Base-by-base conservation (phyloP, 2,888 invertebrate species). In the Branchellion lobata region DNA sequence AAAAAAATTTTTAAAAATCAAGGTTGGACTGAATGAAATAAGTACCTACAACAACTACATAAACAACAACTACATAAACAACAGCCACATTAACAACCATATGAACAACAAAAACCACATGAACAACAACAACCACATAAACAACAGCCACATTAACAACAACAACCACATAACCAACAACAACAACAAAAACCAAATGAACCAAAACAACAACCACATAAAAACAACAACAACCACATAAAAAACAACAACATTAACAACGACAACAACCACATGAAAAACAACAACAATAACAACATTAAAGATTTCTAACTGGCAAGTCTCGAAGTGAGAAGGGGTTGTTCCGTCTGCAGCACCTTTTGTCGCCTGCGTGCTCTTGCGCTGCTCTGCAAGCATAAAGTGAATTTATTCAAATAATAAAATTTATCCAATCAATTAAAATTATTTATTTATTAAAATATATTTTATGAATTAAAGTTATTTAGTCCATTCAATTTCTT, bases 291-390 rank as follows among this genome's bases (percentile, higher is more conserved):
- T 8, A 5, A 14, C 65, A 65, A 8, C 29, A 65, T 24, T 5
- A 65, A 65, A 65, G n/a, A n/a, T n/a, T n/a, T n/a, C n/a, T n/a
- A n/a, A n/a, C n/a, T n/a, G 24, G n/a, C 8, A 27, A 65, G 24
- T 18, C 24, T 65, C 65, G n/a, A 27, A 27, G 65, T 8, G n/a
- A n/a, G n/a, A n/a, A n/a, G 8, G 3, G 65, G 29, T 29, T 24
- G 57, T 27, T 75, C 51, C 5, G 57, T 53, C 18, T 27, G 27
- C 77, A 77, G n/a, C n/a, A 77, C 40, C 29, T 53, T 77, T 36
- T 61, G 36, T 33, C 77, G 18, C 29, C 77, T 57, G 24, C 77
- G 57, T 14, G 57, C 77, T 61, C 77, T 57, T 11, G 77, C 77
- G 14, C 65, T 53, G 8, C 8, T 29, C 34, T 69, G 18, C 5